Evolutionary conservation across 1,140 invertebrate genomes (phyloP).

Genomic region (Ceratitis capitata): DNA sequence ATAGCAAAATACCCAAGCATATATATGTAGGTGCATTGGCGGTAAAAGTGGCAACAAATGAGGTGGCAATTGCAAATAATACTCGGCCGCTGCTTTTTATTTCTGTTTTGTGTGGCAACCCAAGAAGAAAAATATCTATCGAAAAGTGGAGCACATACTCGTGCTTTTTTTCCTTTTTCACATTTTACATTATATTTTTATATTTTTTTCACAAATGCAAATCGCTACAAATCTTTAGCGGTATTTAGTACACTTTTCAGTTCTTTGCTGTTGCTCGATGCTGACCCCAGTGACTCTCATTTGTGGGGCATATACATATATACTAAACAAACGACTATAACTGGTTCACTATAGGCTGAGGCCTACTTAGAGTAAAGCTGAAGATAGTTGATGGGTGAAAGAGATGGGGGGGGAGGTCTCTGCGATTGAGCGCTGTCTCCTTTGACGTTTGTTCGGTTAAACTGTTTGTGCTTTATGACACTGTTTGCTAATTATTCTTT

Average conservation of each 20-base stretch:
- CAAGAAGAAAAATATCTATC: not conserved
- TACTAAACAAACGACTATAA: too few species aligned
- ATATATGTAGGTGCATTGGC: too few species aligned
- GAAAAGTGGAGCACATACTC: not conserved
- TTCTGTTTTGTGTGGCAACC: not conserved
- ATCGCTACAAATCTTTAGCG: not conserved
- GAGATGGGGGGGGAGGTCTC: not conserved
- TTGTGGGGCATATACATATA: too few species aligned
- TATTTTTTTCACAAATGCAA: not conserved
- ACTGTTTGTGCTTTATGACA: not conserved
- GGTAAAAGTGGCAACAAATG: not conserved
- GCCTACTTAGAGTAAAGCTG: too few species aligned
- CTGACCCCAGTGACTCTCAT: slow-evolving; percentile 14
- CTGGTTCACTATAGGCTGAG: too few species aligned
- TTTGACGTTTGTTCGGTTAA: not conserved
- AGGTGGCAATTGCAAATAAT: not conserved
- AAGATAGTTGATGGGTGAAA: too few species aligned
- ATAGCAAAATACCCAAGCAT: too few species aligned
- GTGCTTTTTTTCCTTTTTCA: not conserved
- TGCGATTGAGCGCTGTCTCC: not conserved
- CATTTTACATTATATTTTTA: too few species aligned
- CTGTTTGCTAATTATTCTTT: not conserved
- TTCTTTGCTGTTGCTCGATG: not conserved
- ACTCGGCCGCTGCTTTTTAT: not conserved
- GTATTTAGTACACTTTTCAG: not conserved